Conservation (phyloP, 2,797 vertebrate genomes). For the Anas bernieri region DNA sequence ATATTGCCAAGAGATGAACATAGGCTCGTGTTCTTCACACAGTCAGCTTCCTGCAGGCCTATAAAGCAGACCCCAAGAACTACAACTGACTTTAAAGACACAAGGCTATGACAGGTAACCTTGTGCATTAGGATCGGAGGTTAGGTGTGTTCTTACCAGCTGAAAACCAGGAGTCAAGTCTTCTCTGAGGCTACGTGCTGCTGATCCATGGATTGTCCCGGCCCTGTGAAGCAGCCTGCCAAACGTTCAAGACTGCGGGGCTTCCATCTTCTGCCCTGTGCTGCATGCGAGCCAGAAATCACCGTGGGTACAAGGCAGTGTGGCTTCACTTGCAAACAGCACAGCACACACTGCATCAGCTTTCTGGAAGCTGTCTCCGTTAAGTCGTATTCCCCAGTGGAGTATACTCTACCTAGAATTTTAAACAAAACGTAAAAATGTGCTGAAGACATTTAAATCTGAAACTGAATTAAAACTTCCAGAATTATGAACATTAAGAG, state of each 20-base stretch:
- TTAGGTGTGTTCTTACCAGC: not conserved
- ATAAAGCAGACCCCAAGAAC: not conserved
- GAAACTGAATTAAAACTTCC: not conserved
- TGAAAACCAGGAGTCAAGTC: not conserved
- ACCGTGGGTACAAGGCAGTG: not conserved
- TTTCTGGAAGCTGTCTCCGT: not conserved
- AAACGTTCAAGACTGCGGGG: not conserved
- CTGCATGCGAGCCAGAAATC: not conserved
- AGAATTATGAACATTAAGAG: not conserved
- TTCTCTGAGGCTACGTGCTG: not conserved
- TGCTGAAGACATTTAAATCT: not conserved
- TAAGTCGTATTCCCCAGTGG: not conserved
- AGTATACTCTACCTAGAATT: too few relatives aligned
- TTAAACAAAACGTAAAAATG: not conserved
- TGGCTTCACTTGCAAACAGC: not conserved
- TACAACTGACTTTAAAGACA: not conserved
- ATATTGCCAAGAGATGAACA: not conserved
- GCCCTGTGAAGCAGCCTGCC: not conserved
- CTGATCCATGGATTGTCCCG: fast-evolving
- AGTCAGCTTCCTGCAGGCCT: not conserved
- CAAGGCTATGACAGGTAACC: not conserved
- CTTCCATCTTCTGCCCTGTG: not conserved
- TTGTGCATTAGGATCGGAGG: not conserved
- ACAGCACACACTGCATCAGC: too few relatives aligned
- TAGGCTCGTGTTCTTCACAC: not conserved